Evolutionary conservation across 2,888 invertebrate genomes (phyloP), one percentile per base, ranked within the genome.

Genomic region (Beris chalybata): DNA sequence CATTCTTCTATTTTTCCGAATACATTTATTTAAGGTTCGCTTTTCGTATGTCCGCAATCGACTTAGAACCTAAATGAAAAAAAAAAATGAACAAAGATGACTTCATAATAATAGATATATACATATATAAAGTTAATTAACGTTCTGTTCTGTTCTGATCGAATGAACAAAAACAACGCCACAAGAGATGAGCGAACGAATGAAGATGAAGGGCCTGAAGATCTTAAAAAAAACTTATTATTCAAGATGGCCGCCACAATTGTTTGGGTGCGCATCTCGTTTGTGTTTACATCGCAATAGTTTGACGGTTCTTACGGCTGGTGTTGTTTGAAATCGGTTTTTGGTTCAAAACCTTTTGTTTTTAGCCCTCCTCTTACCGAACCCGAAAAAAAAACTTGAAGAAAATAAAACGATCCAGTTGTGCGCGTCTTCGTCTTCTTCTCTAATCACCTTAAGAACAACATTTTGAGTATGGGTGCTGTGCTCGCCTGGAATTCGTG

Each of bases 371-470:
- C 44, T 44, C 44, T 12, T 12, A 44, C 11, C 44, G 52, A 52
- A 29, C 30, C 22, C 52, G 22, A 52, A 13, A 30, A 52, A 52
- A 52, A 52, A 52, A 52, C 52, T 44, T 30, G 22, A 22, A 52
- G 5, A 52, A 48, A 48, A n/a, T n/a, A 29, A 15, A 48, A 30
- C 30, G 31, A 7, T 13, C 57, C 30, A 15, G 4, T 9, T 32
- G 38, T 31, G 61, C 50, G 50, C 50, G 50, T 61, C 61, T 61
- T 61, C 50, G 50, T 61, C 50, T 50, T 50, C 61, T 43, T 61
- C 38, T 61, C 61, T 61, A 61, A 52, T 61, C 61, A 38, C 38
- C 61, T 61, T 52, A 50, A 61, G 61, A 61, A 61, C 50, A 61
- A 61, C 48, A 32, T 31, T 48, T 13, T 7, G 32, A 50, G 50